Evolutionary conservation across 1,140 invertebrate species (phyloP).

Genomic region (Dryas iulia): DNA sequence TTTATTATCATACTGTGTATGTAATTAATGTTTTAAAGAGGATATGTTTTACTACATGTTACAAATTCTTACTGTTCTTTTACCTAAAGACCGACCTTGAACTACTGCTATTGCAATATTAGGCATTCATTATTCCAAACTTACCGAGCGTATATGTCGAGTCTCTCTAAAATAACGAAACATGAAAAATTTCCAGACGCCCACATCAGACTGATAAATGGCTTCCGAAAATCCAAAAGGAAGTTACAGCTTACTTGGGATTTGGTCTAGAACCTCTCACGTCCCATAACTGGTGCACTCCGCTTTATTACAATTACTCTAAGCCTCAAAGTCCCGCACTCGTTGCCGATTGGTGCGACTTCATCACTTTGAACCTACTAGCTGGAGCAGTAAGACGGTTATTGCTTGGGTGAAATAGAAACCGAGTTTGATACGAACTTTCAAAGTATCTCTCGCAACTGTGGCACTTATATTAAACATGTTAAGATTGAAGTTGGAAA

Average conservation of each 20-base stretch:
- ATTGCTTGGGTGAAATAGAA: slow-evolving; percentile 76
- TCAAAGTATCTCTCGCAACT: slow-evolving; percentile 47
- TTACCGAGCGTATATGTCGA: slow-evolving; percentile 59
- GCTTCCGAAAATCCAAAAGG: slow-evolving; percentile 84
- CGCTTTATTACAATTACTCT: slow-evolving; percentile 80
- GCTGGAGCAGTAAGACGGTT: slow-evolving; percentile 71
- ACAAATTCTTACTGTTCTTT: too few relatives aligned
- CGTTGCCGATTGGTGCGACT: slow-evolving; percentile 55
- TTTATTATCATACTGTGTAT: too few relatives aligned
- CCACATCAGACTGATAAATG: slow-evolving; percentile 83
- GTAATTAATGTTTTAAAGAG: too few relatives aligned
- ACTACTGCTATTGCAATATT: slow-evolving; percentile 39
- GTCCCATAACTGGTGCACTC: slow-evolving; percentile 80
- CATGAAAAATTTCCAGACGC: slow-evolving; percentile 80
- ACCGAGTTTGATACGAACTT: slow-evolving; percentile 62
- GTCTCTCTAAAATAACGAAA: slow-evolving; percentile 73
- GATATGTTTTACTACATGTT: too few relatives aligned
- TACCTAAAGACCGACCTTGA: slow-evolving; percentile 39
- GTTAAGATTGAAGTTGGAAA: slow-evolving; percentile 59
- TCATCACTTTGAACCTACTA: slow-evolving; percentile 78
- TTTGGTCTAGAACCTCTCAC: slow-evolving; percentile 81
- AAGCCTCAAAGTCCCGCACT: slow-evolving; percentile 79
- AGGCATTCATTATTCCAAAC: slow-evolving; percentile 48
- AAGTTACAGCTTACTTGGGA: slow-evolving; percentile 83
- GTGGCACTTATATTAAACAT: slow-evolving; percentile 50